Percentiles rank a stretch among this genome's conserved stretches.
Conservation (phyloP, 2,888 invertebrate species). For the Rhabditoides inermis region DNA sequence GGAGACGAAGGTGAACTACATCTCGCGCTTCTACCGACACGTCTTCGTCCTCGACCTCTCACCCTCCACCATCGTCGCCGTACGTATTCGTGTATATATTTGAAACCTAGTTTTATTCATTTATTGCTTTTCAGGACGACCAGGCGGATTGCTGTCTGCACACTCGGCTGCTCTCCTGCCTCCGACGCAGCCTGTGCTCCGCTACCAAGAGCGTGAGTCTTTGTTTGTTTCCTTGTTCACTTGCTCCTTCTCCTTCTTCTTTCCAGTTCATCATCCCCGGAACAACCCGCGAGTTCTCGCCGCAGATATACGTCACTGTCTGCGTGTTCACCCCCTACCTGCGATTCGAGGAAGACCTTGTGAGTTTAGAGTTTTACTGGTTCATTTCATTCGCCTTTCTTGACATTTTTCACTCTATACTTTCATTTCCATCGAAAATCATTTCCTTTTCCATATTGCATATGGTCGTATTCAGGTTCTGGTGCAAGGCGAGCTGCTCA, state of each 20-base stretch:
- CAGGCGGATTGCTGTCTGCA: conserved; percentile 52
- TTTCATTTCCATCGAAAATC: no score
- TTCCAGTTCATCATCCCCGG: conserved; percentile 67
- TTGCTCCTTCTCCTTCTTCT: background rate
- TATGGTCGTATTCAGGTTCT: conserved; percentile 37
- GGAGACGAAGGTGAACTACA: conserved; percentile 64
- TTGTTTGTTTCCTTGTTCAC: background rate
- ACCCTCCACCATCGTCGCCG: conserved; percentile 68
- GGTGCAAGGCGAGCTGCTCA: conserved; percentile 62
- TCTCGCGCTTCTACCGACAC: conserved; percentile 66
- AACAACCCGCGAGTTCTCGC: conserved; percentile 60
- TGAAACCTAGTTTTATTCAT: background rate
- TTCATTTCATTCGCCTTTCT: no score
- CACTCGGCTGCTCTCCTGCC: conserved; percentile 52
- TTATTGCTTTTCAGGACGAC: conserved; percentile 51
- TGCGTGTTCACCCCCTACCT: conserved; percentile 71
- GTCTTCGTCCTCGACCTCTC: conserved; percentile 72
- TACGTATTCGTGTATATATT: conserved; percentile 53
- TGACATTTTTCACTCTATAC: no score
- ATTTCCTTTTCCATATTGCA: no score
- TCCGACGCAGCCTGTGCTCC: conserved; percentile 52
- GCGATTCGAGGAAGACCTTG: conserved; percentile 66
- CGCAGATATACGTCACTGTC: conserved; percentile 68
- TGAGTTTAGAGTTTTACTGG: conserved; percentile 44
- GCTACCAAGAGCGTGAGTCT: conserved; percentile 53